Evolutionary conservation across 2,888 invertebrate species (phyloP).

Genomic region (Athetis lepigone): DNA sequence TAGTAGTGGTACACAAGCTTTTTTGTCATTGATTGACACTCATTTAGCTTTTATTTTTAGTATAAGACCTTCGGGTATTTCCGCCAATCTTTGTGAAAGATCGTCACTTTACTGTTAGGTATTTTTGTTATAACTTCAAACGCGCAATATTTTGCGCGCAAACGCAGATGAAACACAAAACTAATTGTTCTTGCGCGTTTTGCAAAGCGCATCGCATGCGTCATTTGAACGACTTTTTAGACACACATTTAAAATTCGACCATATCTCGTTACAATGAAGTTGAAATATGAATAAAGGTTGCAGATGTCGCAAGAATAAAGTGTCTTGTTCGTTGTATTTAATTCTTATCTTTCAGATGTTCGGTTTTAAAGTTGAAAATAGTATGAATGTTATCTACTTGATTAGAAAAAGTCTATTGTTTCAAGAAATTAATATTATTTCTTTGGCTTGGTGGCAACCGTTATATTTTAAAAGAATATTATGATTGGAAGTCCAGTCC

Average conservation of each 20-base stretch:
- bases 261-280: fast-evolving
- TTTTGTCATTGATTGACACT: too few relatives aligned
- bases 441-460: conserved; percentile 40
- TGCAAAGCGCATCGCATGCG: conserved; percentile 63
- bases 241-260: conserved; percentile 3
- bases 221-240: conserved; percentile 43
- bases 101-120: conserved; percentile 50
- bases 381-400: conserved; percentile 32
- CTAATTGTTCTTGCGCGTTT: conserved; percentile 70
- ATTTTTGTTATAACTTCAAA: conserved; percentile 67
- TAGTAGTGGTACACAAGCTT: too few relatives aligned
- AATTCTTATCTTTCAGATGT: not conserved
- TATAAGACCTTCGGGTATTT: not conserved
- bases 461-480: conserved; percentile 2
- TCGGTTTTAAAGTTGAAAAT: not conserved
- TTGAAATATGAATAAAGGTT: not conserved
- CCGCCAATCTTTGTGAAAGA: conserved; percentile 1
- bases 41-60: too few relatives aligned
- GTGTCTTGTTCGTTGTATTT: not conserved
- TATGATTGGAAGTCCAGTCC: conserved; percentile 23
- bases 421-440: conserved; percentile 62
- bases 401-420: conserved; percentile 58
- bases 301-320: too few relatives aligned
- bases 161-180: conserved; percentile 61
- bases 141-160: conserved; percentile 64